These are phyloP conservation scores for Ctenomys sociabilis DNA, from an alignment of 2,113 vertebrate species.

Conservation along the genomic window DNA sequence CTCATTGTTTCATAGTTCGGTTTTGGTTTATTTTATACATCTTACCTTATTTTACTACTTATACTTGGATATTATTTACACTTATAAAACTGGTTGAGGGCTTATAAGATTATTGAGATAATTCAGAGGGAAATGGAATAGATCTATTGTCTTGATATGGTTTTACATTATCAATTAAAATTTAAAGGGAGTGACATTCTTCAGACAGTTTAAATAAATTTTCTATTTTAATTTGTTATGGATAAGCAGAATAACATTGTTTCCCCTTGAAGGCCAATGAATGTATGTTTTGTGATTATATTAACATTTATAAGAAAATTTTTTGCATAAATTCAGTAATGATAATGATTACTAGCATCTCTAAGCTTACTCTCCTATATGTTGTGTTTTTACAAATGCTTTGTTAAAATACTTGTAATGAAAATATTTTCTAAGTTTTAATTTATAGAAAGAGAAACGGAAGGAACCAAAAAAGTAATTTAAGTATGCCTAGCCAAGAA, in stretches of 20 bases:
- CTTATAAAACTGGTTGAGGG: not conserved
- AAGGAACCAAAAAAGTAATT: not conserved
- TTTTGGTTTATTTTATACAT: not conserved
- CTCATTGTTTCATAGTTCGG: not conserved
- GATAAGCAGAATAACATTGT: not conserved
- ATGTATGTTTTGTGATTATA: not conserved
- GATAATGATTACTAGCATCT: not conserved
- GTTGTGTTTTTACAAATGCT: not conserved
- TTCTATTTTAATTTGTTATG: not conserved
- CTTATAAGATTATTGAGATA: not conserved
- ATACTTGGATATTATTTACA: conserved; percentile 3
- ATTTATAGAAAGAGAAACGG: not conserved
- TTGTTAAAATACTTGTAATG: not conserved
- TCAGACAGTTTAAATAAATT: not conserved
- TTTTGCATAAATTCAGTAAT: not conserved
- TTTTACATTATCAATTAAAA: not conserved
- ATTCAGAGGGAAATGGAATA: rapidly evolving
- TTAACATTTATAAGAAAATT: conserved; percentile 14
- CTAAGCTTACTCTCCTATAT: not conserved
- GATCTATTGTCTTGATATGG: not conserved
- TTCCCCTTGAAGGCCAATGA: not conserved
- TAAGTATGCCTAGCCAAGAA: not conserved
- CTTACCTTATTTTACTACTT: not conserved
- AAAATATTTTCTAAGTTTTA: not conserved
- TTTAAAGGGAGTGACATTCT: not conserved